Conservation (phyloP, 2,797 vertebrate genomes). For the Periparus ater region DNA sequence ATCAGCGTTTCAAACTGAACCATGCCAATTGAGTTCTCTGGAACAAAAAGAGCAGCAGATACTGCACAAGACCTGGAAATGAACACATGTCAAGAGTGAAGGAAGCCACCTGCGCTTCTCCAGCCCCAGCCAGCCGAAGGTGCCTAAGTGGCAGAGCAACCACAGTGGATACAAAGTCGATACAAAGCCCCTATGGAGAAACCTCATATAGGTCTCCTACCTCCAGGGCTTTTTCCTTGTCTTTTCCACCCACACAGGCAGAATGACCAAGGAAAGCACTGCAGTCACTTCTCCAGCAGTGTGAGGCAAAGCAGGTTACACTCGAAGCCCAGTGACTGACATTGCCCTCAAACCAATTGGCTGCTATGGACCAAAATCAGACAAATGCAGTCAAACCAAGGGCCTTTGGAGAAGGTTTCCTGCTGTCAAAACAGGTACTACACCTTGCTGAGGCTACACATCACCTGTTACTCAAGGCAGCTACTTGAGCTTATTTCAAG, state of each 20-base stretch:
- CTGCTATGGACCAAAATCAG: background rate
- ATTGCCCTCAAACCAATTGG: accelerated
- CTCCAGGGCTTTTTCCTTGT: background rate
- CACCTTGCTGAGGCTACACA: background rate
- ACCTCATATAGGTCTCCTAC: accelerated
- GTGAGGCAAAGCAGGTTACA: background rate
- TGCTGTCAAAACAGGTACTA: accelerated
- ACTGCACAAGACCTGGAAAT: background rate
- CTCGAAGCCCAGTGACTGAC: accelerated
- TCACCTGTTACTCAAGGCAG: background rate
- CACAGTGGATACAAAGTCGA: accelerated
- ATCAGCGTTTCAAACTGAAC: background rate
- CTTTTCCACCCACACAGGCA: background rate
- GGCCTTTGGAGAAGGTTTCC: background rate
- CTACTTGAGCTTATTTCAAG: background rate
- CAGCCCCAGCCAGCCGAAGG: background rate
- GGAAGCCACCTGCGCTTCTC: background rate
- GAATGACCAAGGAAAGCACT: accelerated
- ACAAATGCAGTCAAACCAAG: background rate
- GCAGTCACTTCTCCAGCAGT: background rate
- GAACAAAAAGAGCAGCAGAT: background rate
- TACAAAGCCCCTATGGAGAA: accelerated
- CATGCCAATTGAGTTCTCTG: background rate
- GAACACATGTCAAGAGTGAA: background rate
- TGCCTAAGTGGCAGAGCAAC: background rate